Conservation (phyloP, 2,888 invertebrate species). For the Acanthacorydalis orientalis region DNA sequence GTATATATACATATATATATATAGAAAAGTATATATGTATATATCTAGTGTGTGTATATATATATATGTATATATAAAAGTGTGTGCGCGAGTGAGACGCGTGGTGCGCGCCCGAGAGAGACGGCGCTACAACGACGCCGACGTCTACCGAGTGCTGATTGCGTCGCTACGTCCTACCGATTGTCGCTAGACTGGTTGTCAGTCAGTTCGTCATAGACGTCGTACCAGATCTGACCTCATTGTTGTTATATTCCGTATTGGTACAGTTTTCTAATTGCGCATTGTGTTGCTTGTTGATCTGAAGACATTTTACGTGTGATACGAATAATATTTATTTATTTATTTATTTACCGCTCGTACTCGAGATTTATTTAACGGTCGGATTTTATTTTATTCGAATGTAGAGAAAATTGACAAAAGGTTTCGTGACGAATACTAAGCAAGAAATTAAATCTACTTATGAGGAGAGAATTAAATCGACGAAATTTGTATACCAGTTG, state of each 20-base stretch:
- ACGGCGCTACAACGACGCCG: constrained; percentile 6
- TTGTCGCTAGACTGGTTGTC: constrained; percentile 17
- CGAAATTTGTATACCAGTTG: no score
- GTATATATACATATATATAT: no score
- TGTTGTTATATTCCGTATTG: background rate
- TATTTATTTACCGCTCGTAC: background rate
- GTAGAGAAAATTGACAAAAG: no score
- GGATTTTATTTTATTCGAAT: background rate
- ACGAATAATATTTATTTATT: background rate
- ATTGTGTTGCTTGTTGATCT: background rate
- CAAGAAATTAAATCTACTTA: no score
- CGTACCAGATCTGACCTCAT: constrained; percentile 7
- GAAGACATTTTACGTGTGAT: background rate
- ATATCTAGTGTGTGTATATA: no score
- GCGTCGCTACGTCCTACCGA: constrained; percentile 18
- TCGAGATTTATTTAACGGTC: background rate
- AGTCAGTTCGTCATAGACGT: constrained; percentile 24
- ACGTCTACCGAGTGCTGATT: constrained; percentile 13
- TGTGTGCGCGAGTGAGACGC: constrained; percentile 10
- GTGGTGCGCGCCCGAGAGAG: constrained; percentile 10
- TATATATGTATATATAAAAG: background rate
- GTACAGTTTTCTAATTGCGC: background rate
- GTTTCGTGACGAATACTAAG: no score
- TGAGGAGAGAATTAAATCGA: no score
- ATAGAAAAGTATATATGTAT: no score